Percentiles rank a stretch among this genome's conserved stretches.
Conservation (phyloP, 1,140 invertebrate genomes). For the Drosophila arizonae region DNA sequence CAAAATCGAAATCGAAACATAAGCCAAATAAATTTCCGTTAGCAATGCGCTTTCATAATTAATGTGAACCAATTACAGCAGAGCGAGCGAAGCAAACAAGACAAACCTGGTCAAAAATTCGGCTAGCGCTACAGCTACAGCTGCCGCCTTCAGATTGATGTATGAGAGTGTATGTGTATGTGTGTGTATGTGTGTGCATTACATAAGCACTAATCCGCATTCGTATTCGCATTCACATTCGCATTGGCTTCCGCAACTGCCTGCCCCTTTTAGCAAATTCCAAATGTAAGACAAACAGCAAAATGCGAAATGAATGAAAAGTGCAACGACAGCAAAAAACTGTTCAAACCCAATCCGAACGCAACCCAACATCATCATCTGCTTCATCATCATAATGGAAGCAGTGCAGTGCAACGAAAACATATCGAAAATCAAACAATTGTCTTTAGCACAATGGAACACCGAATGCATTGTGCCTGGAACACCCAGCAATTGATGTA, state of each 20-base stretch:
- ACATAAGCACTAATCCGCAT: slow-evolving; percentile 64
- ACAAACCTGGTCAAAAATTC: slow-evolving; percentile 27
- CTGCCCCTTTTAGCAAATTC: background rate
- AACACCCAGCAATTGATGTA: slow-evolving; percentile 62
- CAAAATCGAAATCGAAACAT: slow-evolving; percentile 65
- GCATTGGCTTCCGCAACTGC: slow-evolving; percentile 14
- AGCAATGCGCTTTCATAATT: slow-evolving; percentile 78
- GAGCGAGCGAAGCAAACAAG: slow-evolving; percentile 31
- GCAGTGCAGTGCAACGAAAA: slow-evolving; percentile 32
- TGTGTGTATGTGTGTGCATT: slow-evolving; percentile 46
- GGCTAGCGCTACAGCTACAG: slow-evolving; percentile 18
- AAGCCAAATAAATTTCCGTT: slow-evolving; percentile 79
- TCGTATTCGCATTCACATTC: background rate
- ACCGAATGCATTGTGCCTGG: slow-evolving; percentile 55
- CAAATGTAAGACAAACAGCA: slow-evolving; percentile 43
- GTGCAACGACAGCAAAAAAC: slow-evolving; percentile 52
- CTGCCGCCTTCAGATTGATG: slow-evolving; percentile 56
- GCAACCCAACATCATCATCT: background rate
- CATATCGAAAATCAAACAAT: slow-evolving; percentile 80
- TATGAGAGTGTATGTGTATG: slow-evolving; percentile 3
- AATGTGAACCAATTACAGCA: slow-evolving; percentile 69
- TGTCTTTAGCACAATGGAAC: slow-evolving; percentile 65
- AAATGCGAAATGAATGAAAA: slow-evolving; percentile 62
- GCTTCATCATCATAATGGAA: slow-evolving; percentile 3
- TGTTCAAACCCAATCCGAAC: slow-evolving; percentile 8